A percentile compares a stretch with the other conserved stretches of the same genome.
Evolutionary conservation across 2,113 vertebrate species (phyloP).

Genomic region (Seriola quinqueradiata): DNA sequence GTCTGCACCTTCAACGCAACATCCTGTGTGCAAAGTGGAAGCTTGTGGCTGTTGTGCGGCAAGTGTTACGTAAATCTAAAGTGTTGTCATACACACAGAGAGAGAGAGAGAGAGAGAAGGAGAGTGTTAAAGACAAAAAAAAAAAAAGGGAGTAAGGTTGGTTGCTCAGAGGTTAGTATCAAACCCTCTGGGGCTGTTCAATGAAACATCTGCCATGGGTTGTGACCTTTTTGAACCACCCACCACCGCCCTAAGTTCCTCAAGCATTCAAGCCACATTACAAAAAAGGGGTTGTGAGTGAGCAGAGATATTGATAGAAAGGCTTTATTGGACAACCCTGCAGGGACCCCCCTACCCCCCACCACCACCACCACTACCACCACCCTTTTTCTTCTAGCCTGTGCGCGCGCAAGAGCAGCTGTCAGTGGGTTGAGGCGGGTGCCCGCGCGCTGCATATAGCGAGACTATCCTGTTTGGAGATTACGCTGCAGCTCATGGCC

Average conservation of each 20-base stretch:
- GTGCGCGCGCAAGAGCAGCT: constrained; percentile 76
- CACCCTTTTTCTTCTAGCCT: background rate
- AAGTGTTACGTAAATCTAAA: background rate
- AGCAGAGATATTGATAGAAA: constrained; percentile 23
- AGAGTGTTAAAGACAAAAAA: background rate
- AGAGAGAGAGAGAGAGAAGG: background rate
- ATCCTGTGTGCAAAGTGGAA: constrained; percentile 12
- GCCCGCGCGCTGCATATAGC: constrained; percentile 64
- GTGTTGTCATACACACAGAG: background rate
- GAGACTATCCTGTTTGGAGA: constrained; percentile 67
- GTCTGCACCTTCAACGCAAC: background rate
- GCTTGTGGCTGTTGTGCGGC: background rate
- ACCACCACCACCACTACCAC: background rate
- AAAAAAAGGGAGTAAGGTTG: background rate
- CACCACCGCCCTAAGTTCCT: background rate
- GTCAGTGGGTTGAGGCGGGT: constrained; percentile 70
- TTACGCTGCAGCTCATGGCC: constrained; percentile 74
- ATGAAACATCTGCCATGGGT: constrained; percentile 73
- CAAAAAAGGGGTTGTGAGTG: background rate
- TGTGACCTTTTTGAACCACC: constrained; percentile 58
- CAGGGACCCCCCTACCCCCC: constrained; percentile 35
- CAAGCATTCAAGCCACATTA: constrained; percentile 21
- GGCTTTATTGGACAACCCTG: constrained; percentile 37
- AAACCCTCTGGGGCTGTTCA: constrained; percentile 45
- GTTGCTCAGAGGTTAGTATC: constrained; percentile 7